Evolutionary conservation across 2,113 vertebrate species (phyloP), one percentile per base, ranked within the genome.

Genomic region (Hiodon alosoides): DNA sequence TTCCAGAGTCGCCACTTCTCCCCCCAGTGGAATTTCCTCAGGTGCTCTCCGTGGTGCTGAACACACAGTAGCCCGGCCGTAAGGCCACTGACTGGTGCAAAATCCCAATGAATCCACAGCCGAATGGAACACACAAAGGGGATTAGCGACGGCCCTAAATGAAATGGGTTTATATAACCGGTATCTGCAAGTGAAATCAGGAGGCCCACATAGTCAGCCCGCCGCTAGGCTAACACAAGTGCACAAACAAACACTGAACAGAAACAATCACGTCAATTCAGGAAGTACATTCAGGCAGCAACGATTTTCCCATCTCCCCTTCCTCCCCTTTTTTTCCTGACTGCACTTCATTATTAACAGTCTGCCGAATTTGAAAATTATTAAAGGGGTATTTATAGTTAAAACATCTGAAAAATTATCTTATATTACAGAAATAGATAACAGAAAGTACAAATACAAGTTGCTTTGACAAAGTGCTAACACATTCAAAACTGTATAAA

Each of bases 231-330:
- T 31, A 31, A 59, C 58, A 59, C 14, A 14, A 9, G 5, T 59
- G 6, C 11, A 57, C 55, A 11, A 59, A 59, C 14, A 59, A 14
- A 14, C 14, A 86, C 87, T 86, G 87, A 86, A 85, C 74, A 59
- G 58, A 51, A 83, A 81, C 83, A 88, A 79, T 84, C 86, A 83
- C 51, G 70, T 84, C 83, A 81, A 84, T 88, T 88, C 86, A 90
- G 83, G 80, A 83, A 80, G 83, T 80, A 89, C 80, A 86, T 86
- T 89, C 84, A 86, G 90, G 89, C 86, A 90, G 84, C 87, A 90
- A 87, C 84, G 83, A 87, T 85, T 85, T 85, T 84, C 79, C 77
- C 80, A 79, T 88, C 82, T 79, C 79, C 66, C 77, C 58, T 48
- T 73, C 82, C 74, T 82, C 79, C 60, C 67, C 83, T 81, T 82